These are phyloP conservation scores for Bacillus rossius DNA, from an alignment of 1,140 invertebrate species.

Conservation along the genomic window DNA sequence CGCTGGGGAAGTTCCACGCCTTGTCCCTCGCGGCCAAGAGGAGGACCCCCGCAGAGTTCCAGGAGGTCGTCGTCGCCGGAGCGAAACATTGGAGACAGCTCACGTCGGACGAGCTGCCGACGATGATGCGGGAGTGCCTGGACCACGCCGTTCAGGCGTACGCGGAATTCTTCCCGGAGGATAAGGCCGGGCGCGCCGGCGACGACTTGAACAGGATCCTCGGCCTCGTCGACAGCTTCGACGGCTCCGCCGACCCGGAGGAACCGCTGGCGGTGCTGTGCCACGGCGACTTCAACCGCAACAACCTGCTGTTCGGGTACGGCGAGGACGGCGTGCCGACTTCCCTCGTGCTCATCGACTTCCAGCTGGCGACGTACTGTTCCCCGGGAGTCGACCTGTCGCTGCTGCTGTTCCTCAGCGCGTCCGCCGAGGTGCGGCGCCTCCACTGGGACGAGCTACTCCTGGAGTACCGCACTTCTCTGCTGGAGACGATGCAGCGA, in stretches of 20 bases:
- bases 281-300: constrained; percentile 41
- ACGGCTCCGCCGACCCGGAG: neutral
- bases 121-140: neutral
- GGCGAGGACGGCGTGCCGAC: constrained; percentile 18
- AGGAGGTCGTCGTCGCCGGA: constrained; percentile 19
- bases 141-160: neutral
- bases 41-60: constrained; percentile 27
- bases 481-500: constrained; percentile 17
- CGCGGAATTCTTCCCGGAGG: neutral
- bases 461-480: constrained; percentile 30
- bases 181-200: neutral
- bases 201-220: neutral
- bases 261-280: constrained; percentile 36
- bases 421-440: constrained; percentile 20
- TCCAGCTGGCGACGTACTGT: constrained; percentile 34
- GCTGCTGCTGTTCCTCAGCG: constrained; percentile 40
- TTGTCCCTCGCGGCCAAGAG: constrained; percentile 35
- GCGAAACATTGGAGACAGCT: constrained; percentile 16
- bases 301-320: constrained; percentile 37
- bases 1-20: constrained; percentile 40
- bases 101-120: neutral
- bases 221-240: neutral
- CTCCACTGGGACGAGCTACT: constrained; percentile 31
- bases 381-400: constrained; percentile 40
- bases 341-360: constrained; percentile 39